phyloP scores from a whole-genome alignment of 2,888 invertebrate genomes.

The Bugula neritina region DNA sequence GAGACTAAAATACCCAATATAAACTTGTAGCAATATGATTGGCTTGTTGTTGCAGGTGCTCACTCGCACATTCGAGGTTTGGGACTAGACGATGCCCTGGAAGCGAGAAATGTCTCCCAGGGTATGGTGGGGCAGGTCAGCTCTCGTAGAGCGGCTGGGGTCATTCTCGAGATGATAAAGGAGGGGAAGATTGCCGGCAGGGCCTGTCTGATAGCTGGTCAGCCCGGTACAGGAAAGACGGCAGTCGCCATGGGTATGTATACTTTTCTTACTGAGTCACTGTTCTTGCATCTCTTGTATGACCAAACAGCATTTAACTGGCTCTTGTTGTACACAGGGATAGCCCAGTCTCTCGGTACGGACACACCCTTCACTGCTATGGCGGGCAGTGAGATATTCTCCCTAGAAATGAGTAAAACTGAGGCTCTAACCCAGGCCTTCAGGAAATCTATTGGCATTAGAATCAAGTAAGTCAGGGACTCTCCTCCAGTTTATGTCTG shows the following conservation, averaged over 20 bases:
- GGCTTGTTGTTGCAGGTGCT: slow-evolving; percentile 65
- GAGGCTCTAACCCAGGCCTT: slow-evolving; percentile 95
- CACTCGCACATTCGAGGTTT: slow-evolving; percentile 97
- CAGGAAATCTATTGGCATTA: slow-evolving; percentile 85
- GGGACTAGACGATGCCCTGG: slow-evolving; percentile 87
- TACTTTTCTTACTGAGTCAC: too few species aligned
- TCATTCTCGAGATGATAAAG: slow-evolving; percentile 94
- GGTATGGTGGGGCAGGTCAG: slow-evolving; percentile 89
- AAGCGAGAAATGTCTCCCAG: slow-evolving; percentile 83
- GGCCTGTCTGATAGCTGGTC: slow-evolving; percentile 88
- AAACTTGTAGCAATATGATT: too few species aligned
- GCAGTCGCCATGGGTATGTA: slow-evolving; percentile 86
- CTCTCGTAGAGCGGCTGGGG: slow-evolving; percentile 88
- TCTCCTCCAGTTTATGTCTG: too few species aligned
- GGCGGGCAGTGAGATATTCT: slow-evolving; percentile 97
- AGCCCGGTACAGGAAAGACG: slow-evolving; percentile 93
- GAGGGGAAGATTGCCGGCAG: slow-evolving; percentile 96
- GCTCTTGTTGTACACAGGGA: slow-evolving; percentile 40
- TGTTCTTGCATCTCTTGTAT: too few species aligned
- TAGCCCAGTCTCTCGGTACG: slow-evolving; percentile 82
- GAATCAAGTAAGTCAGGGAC: slow-evolving; percentile 81
- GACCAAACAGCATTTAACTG: too few species aligned
- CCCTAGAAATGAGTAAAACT: slow-evolving; percentile 97
- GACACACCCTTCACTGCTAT: slow-evolving; percentile 98
- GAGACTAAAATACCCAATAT: too few species aligned